Conservation (phyloP, 2,888 invertebrate species). For the Trissoscelio sp. region DNA sequence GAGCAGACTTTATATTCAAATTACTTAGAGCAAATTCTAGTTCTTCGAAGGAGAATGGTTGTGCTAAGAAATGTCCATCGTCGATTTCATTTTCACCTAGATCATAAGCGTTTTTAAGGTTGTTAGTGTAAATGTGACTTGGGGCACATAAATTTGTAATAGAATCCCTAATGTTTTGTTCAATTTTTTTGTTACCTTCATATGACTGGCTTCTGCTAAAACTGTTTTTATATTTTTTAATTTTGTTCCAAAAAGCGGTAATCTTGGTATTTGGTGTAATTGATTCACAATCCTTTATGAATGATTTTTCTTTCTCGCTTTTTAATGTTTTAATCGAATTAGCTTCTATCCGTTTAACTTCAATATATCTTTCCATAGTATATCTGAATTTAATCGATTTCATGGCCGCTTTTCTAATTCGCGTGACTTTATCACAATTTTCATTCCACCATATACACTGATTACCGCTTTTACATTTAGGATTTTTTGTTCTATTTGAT, state of each 20-base stretch:
- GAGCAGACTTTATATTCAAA: slow-evolving; percentile 27
- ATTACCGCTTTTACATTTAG: background rate
- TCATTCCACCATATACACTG: slow-evolving; percentile 11
- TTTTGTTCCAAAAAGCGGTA: slow-evolving; percentile 2
- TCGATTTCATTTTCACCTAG: no score
- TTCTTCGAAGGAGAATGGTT: slow-evolving; percentile 25
- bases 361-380: background rate
- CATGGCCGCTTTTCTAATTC: background rate
- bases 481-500: background rate
- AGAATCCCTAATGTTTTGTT: background rate
- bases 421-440: background rate
- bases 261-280: background rate
- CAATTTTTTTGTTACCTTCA: background rate
- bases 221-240: slow-evolving; percentile 14
- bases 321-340: background rate
- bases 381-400: slow-evolving; percentile 7
- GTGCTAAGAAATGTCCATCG: slow-evolving; percentile 6
- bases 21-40: slow-evolving; percentile 3
- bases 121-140: no score
- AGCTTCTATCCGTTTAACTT: background rate
- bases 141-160: background rate
- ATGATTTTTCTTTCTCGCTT: slow-evolving; percentile 12
- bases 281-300: slow-evolving; percentile 7
- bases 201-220: background rate
- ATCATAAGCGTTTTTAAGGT: no score